Conservation (phyloP, 2,113 vertebrate genomes). For the Xiphias gladius region DNA sequence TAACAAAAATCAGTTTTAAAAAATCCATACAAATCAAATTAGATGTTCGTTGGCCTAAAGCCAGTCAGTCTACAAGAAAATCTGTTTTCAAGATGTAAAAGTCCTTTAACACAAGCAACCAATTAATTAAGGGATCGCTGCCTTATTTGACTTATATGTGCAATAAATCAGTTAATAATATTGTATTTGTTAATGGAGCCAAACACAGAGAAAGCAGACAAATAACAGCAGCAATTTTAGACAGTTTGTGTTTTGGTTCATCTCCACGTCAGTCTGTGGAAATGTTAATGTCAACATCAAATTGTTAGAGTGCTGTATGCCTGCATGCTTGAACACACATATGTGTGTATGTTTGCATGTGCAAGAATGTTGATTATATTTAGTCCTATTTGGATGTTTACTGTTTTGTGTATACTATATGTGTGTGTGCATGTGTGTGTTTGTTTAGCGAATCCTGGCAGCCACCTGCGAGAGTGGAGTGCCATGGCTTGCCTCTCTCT, state of each 20-base stretch:
- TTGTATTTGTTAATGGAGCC: background rate
- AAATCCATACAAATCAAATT: background rate
- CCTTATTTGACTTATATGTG: background rate
- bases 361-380: constrained; percentile 68
- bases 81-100: background rate
- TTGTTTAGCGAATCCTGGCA: constrained; percentile 60
- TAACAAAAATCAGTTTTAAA: background rate
- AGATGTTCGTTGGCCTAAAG: background rate
- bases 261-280: constrained; percentile 41
- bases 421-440: constrained; percentile 45
- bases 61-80: background rate
- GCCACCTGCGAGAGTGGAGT: constrained; percentile 82
- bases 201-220: background rate
- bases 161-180: constrained; percentile 1
- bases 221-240: constrained; percentile 21
- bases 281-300: constrained; percentile 59
- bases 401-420: constrained; percentile 52
- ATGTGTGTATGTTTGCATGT: constrained; percentile 66
- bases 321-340: constrained; percentile 47
- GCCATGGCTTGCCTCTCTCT: constrained; percentile 69
- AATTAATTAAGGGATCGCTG: background rate
- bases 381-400: constrained; percentile 65
- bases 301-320: constrained; percentile 46
- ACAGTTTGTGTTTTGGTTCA: constrained; percentile 39
- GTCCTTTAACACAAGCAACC: background rate